phyloP scores from a whole-genome alignment of 92 coral and sea anemone genomes.

The Virgularia gustaviana region DNA sequence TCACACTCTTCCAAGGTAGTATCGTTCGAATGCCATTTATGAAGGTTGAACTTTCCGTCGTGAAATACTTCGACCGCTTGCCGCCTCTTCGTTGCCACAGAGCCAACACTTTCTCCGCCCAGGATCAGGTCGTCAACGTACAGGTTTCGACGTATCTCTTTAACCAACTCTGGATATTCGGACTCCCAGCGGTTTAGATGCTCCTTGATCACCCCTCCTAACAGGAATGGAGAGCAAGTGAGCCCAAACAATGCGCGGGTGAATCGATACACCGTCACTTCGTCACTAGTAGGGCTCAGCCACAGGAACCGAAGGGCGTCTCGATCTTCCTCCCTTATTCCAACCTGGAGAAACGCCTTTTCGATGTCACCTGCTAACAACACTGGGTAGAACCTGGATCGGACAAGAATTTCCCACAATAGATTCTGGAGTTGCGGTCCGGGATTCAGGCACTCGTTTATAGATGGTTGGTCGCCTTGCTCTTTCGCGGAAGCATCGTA shows the following conservation, averaged over 20 bases:
- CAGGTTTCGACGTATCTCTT: not conserved
- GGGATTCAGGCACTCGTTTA: constrained; percentile 41
- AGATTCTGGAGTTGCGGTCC: constrained; percentile 34
- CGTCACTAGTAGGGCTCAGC: constrained; percentile 7
- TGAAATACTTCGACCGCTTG: constrained; percentile 10
- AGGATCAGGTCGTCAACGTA: constrained; percentile 16
- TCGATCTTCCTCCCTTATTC: constrained; percentile 26
- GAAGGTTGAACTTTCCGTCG: constrained; percentile 1
- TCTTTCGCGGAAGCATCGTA: constrained; percentile 14
- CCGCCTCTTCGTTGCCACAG: not conserved
- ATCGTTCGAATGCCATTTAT: constrained; percentile 9
- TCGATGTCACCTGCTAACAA: constrained; percentile 1
- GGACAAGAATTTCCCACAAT: constrained; percentile 29
- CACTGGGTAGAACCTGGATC: constrained; percentile 22
- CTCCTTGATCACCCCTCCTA: constrained; percentile 1
- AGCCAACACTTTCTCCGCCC: not conserved
- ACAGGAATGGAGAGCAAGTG: constrained; percentile 15
- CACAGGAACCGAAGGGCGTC: constrained; percentile 37
- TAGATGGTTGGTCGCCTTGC: constrained; percentile 6
- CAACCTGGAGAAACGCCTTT: constrained; percentile 8
- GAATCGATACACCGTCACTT: constrained; percentile 4
- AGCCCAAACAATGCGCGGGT: constrained; percentile 37
- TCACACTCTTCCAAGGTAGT: not conserved
- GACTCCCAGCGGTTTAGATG: constrained; percentile 11
- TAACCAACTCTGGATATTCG: constrained; percentile 9